phyloP scores from a whole-genome alignment of 2,797 vertebrate species.

The Brachymystax lenok region DNA sequence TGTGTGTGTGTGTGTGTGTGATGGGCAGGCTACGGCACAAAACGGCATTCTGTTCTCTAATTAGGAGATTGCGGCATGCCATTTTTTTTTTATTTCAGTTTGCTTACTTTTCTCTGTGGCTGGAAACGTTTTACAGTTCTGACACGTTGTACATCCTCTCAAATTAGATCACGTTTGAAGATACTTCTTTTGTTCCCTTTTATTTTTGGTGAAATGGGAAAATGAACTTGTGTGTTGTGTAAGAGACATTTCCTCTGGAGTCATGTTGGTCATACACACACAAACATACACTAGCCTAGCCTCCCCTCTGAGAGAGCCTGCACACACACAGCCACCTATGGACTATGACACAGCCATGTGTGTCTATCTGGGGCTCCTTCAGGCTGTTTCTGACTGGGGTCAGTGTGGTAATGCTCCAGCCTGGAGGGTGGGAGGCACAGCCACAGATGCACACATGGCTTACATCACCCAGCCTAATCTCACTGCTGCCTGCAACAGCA shows the following conservation, averaged over 20 bases:
- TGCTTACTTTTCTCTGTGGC: not conserved
- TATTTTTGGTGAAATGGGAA: not conserved
- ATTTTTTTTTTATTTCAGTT: not conserved
- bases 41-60: slow-evolving; percentile 8
- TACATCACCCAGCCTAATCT: slow-evolving; percentile 48
- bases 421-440: slow-evolving; percentile 32
- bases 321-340: not conserved
- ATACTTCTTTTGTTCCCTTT: not conserved
- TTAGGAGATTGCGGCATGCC: slow-evolving; percentile 8
- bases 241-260: not conserved
- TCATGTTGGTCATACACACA: not conserved
- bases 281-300: not conserved
- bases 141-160: slow-evolving; percentile 13
- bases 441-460: slow-evolving; percentile 16
- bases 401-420: slow-evolving; percentile 24
- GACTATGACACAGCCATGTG: slow-evolving; percentile 1
- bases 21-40: slow-evolving; percentile 6
- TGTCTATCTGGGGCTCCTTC: slow-evolving; percentile 20
- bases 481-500: slow-evolving; percentile 21
- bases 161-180: slow-evolving; percentile 1
- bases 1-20: slow-evolving; percentile 29
- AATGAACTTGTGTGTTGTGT: slow-evolving; percentile 4
- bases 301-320: not conserved
- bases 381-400: slow-evolving; percentile 38
- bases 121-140: slow-evolving; percentile 3